phyloP scores from a whole-genome alignment of 2,113 vertebrate genomes.

The Oxyura jamaicensis region DNA sequence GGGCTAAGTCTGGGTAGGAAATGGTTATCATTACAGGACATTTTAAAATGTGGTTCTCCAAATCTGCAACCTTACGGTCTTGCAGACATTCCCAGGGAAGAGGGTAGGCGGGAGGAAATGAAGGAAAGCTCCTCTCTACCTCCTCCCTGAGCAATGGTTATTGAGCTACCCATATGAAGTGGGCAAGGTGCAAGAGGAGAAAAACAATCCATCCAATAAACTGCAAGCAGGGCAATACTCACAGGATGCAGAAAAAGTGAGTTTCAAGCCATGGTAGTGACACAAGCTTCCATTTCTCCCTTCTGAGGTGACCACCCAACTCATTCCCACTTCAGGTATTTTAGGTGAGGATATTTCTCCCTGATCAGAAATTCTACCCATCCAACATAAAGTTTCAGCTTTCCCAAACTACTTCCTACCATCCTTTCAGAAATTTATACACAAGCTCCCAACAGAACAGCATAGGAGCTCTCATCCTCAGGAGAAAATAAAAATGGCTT shows the following conservation, averaged over 20 bases:
- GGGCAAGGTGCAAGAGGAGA: background rate
- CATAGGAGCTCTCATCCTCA: background rate
- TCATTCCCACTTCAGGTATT: background rate
- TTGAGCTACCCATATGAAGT: background rate
- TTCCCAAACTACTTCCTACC: background rate
- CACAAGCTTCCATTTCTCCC: background rate
- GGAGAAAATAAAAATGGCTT: background rate
- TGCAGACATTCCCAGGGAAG: background rate
- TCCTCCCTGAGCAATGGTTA: background rate
- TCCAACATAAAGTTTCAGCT: background rate
- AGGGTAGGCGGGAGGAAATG: background rate
- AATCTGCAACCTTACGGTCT: background rate
- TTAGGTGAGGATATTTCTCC: background rate
- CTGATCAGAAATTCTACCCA: background rate
- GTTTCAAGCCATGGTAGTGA: background rate
- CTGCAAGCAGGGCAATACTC: background rate
- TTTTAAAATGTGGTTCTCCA: background rate
- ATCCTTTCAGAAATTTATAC: background rate
- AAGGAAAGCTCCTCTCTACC: background rate
- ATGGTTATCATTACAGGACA: background rate
- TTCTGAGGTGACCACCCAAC: background rate
- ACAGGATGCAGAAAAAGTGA: fast-evolving
- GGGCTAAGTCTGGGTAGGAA: background rate
- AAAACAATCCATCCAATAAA: background rate
- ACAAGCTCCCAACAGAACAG: background rate